A percentile compares a stretch with the other conserved stretches of the same genome.
Evolutionary conservation across 1,140 invertebrate genomes (phyloP).

Genomic region (Sminthurinus signatus): DNA sequence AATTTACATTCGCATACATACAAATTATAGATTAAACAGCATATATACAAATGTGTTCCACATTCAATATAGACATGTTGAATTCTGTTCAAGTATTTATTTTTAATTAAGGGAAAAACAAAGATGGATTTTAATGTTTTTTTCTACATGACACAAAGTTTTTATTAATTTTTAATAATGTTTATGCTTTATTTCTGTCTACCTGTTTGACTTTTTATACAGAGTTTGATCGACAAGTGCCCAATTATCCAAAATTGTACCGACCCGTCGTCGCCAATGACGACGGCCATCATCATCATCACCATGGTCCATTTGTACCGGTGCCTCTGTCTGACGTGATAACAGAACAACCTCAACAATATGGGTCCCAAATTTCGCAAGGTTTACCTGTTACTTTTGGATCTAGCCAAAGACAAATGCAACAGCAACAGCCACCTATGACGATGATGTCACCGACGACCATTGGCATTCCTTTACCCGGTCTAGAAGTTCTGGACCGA

Average conservation of each 20-base stretch:
- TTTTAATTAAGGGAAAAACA: no score
- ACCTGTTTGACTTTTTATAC: no score
- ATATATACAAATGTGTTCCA: no score
- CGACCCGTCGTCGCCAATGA: constrained; percentile 22
- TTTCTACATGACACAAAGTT: no score
- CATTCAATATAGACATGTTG: no score
- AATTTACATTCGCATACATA: no score
- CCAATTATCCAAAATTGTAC: constrained; percentile 39
- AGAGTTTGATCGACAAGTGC: constrained; percentile 31
- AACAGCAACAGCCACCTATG: not conserved
- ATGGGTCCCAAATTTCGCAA: constrained; percentile 40
- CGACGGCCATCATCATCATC: constrained; percentile 13
- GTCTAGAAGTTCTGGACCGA: constrained; percentile 38
- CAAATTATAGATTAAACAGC: no score
- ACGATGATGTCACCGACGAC: constrained; percentile 22
- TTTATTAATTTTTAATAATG: no score
- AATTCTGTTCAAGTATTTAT: no score
- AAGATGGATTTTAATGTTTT: no score
- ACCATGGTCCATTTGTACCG: constrained; percentile 28
- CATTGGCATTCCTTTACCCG: constrained; percentile 24
- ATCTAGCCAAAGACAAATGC: not conserved
- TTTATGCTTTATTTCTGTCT: no score
- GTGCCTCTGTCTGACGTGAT: constrained; percentile 37
- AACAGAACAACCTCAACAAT: constrained; percentile 37
- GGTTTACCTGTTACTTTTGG: constrained; percentile 32